These are phyloP conservation scores for Triplophysa yarkandensis DNA, from an alignment of 2,797 vertebrate genomes.

Conservation along the genomic window DNA sequence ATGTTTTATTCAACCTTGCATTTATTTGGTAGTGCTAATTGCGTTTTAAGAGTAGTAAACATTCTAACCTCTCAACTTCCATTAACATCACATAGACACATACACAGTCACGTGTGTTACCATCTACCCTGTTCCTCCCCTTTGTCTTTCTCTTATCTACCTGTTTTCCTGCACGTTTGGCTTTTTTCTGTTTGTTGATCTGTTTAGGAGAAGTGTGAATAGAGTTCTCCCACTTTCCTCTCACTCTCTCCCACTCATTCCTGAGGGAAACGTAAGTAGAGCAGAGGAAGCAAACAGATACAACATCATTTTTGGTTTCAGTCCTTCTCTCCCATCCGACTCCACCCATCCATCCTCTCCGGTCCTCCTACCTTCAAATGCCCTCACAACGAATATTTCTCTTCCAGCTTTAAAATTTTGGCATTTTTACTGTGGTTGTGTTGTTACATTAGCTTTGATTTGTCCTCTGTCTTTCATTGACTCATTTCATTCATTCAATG, in stretches of 20 bases:
- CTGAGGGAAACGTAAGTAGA: constrained; percentile 71
- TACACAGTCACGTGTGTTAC: not conserved
- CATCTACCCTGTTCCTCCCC: not conserved
- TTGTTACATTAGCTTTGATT: constrained; percentile 8
- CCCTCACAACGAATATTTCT: constrained; percentile 27
- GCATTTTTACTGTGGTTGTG: constrained; percentile 5
- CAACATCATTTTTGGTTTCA: constrained; percentile 67
- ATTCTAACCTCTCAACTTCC: constrained; percentile 23
- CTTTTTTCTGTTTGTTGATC: constrained; percentile 59
- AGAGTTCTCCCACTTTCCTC: constrained; percentile 16
- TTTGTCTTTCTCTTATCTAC: not conserved
- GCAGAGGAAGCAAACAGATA: constrained; percentile 70
- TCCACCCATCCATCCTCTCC: constrained; percentile 5
- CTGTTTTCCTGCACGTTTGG: constrained; percentile 44
- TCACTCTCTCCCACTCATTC: constrained; percentile 43
- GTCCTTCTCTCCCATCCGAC: constrained; percentile 51
- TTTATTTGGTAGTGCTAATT: constrained; percentile 22
- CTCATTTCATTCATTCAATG: not conserved
- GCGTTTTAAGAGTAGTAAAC: constrained; percentile 29
- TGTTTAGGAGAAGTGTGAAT: constrained; percentile 24
- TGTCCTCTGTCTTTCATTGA: no score
- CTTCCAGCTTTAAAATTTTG: constrained; percentile 41
- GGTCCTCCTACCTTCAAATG: not conserved
- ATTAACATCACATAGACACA: constrained; percentile 11
- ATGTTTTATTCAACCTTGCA: constrained; percentile 12